Base-by-base conservation (phyloP, 2,888 invertebrate species). In the Geophilus truncorum region DNA sequence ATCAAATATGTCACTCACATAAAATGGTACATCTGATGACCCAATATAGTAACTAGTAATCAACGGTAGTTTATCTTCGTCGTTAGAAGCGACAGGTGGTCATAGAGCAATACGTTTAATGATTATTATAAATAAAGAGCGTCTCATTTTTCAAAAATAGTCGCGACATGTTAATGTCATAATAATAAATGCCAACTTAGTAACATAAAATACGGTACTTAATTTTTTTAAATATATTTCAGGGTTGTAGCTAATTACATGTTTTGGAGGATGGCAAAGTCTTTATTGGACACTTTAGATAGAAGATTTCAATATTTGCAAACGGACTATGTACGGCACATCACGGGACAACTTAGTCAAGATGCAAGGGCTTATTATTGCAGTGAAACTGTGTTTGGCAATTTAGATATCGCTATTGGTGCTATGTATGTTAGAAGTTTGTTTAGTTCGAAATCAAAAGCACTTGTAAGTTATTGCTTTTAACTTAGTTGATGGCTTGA, bases 231-330 rank as follows among this genome's bases (percentile, higher is more conserved):
- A n/a, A n/a, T n/a, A n/a, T n/a, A n/a, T 83, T 84, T 15, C 85
- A 91, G 93, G 82, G 89, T 91, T 2, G 90, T 93, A 84, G 95
- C 96, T 2, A 97, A 97, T 89, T 97, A 97, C 86, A 92, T 95
- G 84, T 91, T 96, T 91, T 97, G 97, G 96, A 90, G 96, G 80
- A 93, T 94, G 0, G 92, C 92, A 0, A 92, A 93, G 4, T 92
- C 94, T 0, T 84, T 87, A 81, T 85, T 86, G 9, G 91, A 92
- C 2, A 96, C 94, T 86, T 88, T 97, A 82, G 81, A 81, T 36
- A 62, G 80, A 34, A 79, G 80, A 7, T 81, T 80, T 40, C 40
- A 81, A 40, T 30, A 62, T n/a, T 77, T 78, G 28, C 77, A 28
- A 23, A 18, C 76, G 34, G 81, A 77, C 23, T 82, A 81, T 25